Base-by-base conservation (phyloP, 2,113 vertebrate species). In the Pterocles burchelli region DNA sequence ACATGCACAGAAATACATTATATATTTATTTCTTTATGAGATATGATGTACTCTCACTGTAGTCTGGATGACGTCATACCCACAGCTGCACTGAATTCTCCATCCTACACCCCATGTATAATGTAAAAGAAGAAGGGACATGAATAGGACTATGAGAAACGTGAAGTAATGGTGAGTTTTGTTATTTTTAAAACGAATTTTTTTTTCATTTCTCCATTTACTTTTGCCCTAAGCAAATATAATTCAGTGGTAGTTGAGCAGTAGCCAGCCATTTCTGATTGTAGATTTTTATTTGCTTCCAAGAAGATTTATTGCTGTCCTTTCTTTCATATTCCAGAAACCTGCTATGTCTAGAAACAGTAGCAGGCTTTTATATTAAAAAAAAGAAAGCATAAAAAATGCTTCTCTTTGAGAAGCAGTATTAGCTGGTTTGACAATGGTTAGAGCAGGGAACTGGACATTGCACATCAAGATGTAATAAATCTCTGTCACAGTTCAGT, bases 31-130 rank as follows among this genome's bases (percentile, higher is more conserved):
- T 90, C 36, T 51, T 34, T 83, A 18, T 78, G 88, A 84, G 86
- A 88, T 78, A 51, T 2, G 0, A 55, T 36, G 25, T 83, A 89
- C 36, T 90, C 90, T 70, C 45, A 68, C 65, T 38, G 6, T 71
- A 92, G 90, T 45, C 28, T 85, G 90, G 75, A 88, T 95, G 61
- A 94, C 90, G 61, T 81, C 63, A 72, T 54, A 94, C 57, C 41
- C 41, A 65, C 73, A 96, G 71, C 65, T 96, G 57, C 83, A 72
- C 63, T 84, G 90, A 89, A 81, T 94, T 89, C 57, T 62, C 24
- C 61, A 84, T 75, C 49, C 68, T 83, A 49, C 33, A 61, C 5
- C 26, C 36, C 28, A 46, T 36, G 16, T 48, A 48, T 31, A 61
- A 67, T 41, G n/a, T 58, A 58, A 78, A 88, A 84, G 93, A 96